These are phyloP conservation scores for Xiphorhynchus elegans DNA, from an alignment of 2,113 vertebrate species.

Conservation along the genomic window DNA sequence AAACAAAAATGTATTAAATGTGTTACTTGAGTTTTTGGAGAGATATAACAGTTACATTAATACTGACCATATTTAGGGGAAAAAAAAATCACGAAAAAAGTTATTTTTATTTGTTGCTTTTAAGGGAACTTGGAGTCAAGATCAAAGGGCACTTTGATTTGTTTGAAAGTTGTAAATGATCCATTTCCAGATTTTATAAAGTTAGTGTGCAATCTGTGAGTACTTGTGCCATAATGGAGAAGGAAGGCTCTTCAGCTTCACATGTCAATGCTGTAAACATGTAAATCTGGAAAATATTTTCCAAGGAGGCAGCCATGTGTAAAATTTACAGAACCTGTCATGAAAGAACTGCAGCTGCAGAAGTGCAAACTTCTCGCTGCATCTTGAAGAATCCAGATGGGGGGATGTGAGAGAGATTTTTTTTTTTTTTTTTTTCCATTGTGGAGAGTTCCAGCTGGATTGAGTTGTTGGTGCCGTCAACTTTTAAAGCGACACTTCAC, in stretches of 20 bases:
- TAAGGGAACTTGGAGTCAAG: slow-evolving; percentile 75
- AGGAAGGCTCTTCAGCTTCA: slow-evolving; percentile 76
- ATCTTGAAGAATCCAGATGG: slow-evolving; percentile 79
- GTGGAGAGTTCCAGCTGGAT: slow-evolving; percentile 60
- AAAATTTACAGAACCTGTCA: slow-evolving; percentile 87
- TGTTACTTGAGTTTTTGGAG: slow-evolving; percentile 51
- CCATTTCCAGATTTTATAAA: slow-evolving; percentile 81
- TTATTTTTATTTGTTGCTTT: slow-evolving; percentile 73
- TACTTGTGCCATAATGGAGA: slow-evolving; percentile 69
- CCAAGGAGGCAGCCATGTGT: slow-evolving; percentile 85
- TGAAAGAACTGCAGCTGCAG: slow-evolving; percentile 83
- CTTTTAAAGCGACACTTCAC: slow-evolving; percentile 52
- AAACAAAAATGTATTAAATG: slow-evolving; percentile 70
- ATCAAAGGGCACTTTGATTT: slow-evolving; percentile 81
- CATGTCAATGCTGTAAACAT: slow-evolving; percentile 81
- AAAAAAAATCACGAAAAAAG: slow-evolving; percentile 27
- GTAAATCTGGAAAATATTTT: slow-evolving; percentile 85
- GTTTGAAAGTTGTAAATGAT: slow-evolving; percentile 84
- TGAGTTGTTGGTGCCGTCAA: slow-evolving; percentile 29
- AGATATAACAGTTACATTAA: slow-evolving; percentile 69
- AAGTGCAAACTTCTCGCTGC: slow-evolving; percentile 74
- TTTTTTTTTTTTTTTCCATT: not conserved
- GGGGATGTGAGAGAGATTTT: slow-evolving; percentile 31
- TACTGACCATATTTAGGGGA: slow-evolving; percentile 62
- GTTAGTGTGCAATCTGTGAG: slow-evolving; percentile 73